phyloP scores from a whole-genome alignment of 2,113 vertebrate genomes.

The Puffinus mauretanicus region DNA sequence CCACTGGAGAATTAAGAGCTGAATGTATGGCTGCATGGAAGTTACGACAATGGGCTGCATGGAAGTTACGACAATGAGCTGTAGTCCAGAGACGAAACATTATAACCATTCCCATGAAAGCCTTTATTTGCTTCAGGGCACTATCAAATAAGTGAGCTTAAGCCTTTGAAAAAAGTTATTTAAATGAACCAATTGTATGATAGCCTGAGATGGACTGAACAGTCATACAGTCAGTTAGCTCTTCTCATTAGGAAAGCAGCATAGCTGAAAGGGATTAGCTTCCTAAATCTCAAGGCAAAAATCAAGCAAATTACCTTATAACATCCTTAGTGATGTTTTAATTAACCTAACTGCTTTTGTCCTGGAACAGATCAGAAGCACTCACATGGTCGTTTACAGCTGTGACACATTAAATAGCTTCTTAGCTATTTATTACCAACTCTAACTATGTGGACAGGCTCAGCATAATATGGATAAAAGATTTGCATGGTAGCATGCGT shows the following conservation, averaged over 20 bases:
- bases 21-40: neutral
- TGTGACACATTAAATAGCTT: slow-evolving; percentile 7
- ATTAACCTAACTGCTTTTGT: slow-evolving; percentile 42
- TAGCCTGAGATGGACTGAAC: neutral
- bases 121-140: slow-evolving; percentile 18
- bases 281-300: slow-evolving; percentile 30
- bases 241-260: neutral
- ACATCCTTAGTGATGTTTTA: neutral
- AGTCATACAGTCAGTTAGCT: neutral
- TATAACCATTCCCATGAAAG: neutral
- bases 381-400: neutral
- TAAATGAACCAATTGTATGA: neutral
- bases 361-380: slow-evolving; percentile 23
- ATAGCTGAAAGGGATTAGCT: slow-evolving; percentile 12
- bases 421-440: neutral
- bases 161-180: slow-evolving; percentile 17
- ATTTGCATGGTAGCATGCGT: neutral
- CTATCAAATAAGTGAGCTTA: neutral
- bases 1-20: neutral
- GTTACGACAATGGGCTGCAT: neutral
- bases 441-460: neutral
- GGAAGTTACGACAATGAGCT: neutral
- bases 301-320: slow-evolving; percentile 37
- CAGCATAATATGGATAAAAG: neutral
- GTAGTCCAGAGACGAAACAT: neutral